Evolutionary conservation across 2,888 invertebrate genomes (phyloP).

Genomic region (Silvanus unidentatus): DNA sequence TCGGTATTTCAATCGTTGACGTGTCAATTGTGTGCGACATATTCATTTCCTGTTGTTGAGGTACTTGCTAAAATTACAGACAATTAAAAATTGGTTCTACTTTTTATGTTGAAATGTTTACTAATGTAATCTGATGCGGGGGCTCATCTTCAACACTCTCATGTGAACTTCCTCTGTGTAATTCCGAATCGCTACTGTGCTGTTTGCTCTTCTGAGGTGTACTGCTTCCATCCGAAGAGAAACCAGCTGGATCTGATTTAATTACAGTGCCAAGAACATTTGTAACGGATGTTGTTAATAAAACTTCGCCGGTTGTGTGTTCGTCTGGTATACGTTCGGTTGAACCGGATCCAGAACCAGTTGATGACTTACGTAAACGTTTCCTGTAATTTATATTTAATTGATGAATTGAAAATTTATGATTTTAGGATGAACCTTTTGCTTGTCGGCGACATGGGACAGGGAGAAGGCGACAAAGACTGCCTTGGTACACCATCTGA

Average conservation of each 20-base stretch:
- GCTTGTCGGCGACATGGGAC: slow-evolving; percentile 50
- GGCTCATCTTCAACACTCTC: slow-evolving; percentile 50
- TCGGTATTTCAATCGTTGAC: slow-evolving; percentile 36
- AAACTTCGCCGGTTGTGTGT: slow-evolving; percentile 45
- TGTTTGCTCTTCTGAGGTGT: slow-evolving; percentile 31
- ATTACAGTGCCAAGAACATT: slow-evolving; percentile 42
- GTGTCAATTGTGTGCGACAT: slow-evolving; percentile 36
- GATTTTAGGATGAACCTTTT: slow-evolving; percentile 33
- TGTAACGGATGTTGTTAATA: slow-evolving; percentile 43
- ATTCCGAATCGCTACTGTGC: slow-evolving; percentile 43
- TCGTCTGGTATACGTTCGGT: slow-evolving; percentile 52
- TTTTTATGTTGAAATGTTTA: slow-evolving; percentile 20
- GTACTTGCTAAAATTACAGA: slow-evolving; percentile 38
- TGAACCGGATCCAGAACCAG: slow-evolving; percentile 53
- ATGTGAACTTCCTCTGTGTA: slow-evolving; percentile 51
- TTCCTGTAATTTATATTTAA: slow-evolving; percentile 44
- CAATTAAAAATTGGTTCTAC: slow-evolving; percentile 4
- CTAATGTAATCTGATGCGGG: slow-evolving; percentile 41
- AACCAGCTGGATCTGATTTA: slow-evolving; percentile 43
- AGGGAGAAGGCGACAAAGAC: slow-evolving; percentile 61
- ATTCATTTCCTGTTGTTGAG: slow-evolving; percentile 40
- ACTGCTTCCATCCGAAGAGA: slow-evolving; percentile 23
- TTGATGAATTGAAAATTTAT: background rate
- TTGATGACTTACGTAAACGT: slow-evolving; percentile 61
- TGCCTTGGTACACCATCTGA: slow-evolving; percentile 52